Base-by-base conservation (phyloP, 2,113 vertebrate species). In the Tenrec ecaudatus region DNA sequence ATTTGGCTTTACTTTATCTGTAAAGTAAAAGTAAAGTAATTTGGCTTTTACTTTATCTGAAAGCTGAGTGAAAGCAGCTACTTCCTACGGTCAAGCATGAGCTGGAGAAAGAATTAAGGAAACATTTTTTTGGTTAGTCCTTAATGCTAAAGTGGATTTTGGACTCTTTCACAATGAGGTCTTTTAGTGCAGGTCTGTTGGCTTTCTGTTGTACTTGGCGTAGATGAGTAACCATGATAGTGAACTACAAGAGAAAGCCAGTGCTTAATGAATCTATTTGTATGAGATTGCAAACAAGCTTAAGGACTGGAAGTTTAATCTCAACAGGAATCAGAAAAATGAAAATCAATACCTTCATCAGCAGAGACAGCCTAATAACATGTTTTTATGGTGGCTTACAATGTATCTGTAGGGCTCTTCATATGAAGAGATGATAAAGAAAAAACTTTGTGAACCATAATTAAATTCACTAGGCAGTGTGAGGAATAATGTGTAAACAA, bases 401-500 rank as follows among this genome's bases (percentile, higher is more conserved):
- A 73, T 78, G 23, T 58, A 9, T 73, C 33, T 64, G 73, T 40
- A 94, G 0, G 81, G 82, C 33, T 86, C 58, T 10, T 69, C 71
- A 85, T 85, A 29, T 86, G 85, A 96, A 95, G 90, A 27, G 82
- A 87, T 76, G 89, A 64, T 83, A 38, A 97, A 88, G 43, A 93
- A 96, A 96, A 83, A 93, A 96, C 19, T 57, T 38, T 83, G 38
- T 82, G 69, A 86, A 33, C 93, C 82, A 90, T 81, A 82, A 94
- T 95, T 96, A 95, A 79, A 38, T 38, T 92, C 20, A 84, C 90
- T n/a, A 95, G 93, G 90, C 20, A 81, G 27, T 58, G 78, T 53
- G 57, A 93, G 80, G 94, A 95, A 83, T 12, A 80, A 93, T 94
- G 92, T 96, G 94, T 91, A 95, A 96, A 93, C 71, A 92, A 86